These are phyloP conservation scores for Laterallus jamaicensis DNA, from an alignment of 2,113 vertebrate genomes.

Conservation along the genomic window DNA sequence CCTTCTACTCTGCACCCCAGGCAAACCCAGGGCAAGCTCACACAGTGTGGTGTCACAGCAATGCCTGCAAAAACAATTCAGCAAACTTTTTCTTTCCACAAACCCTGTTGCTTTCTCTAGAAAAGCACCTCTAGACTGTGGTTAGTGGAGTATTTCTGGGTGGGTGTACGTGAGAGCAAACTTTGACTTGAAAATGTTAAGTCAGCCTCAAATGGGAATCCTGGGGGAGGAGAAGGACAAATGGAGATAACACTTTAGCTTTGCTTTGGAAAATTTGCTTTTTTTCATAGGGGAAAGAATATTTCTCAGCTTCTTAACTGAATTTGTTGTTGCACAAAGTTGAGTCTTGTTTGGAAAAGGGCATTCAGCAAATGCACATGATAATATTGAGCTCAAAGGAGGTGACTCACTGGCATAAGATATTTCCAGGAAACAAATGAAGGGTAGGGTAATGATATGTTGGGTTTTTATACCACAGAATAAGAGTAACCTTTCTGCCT, in stretches of 20 bases:
- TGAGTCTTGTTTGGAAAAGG: not conserved
- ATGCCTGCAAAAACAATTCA: not conserved
- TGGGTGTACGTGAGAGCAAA: not conserved
- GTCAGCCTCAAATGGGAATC: not conserved
- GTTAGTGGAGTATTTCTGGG: not conserved
- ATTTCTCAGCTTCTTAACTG: not conserved
- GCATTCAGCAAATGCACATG: not conserved
- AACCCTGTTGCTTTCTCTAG: not conserved
- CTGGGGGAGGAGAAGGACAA: constrained; percentile 4
- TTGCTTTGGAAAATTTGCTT: not conserved
- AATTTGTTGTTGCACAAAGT: not conserved
- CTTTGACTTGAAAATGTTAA: not conserved
- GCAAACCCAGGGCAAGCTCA: not conserved
- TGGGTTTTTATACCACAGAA: not conserved
- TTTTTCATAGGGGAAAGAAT: not conserved
- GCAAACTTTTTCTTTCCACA: not conserved
- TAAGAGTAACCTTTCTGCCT: not conserved
- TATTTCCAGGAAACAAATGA: constrained; percentile 38
- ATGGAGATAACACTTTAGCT: not conserved
- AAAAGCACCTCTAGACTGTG: not conserved
- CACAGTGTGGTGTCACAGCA: fast-evolving
- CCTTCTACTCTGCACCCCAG: not conserved
- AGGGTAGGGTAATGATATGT: not conserved
- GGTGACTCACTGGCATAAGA: constrained; percentile 4
- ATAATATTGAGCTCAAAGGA: not conserved